Percentiles rank a stretch among this genome's conserved stretches.
Conservation (phyloP, 2,797 vertebrate genomes). For the Alca torda region DNA sequence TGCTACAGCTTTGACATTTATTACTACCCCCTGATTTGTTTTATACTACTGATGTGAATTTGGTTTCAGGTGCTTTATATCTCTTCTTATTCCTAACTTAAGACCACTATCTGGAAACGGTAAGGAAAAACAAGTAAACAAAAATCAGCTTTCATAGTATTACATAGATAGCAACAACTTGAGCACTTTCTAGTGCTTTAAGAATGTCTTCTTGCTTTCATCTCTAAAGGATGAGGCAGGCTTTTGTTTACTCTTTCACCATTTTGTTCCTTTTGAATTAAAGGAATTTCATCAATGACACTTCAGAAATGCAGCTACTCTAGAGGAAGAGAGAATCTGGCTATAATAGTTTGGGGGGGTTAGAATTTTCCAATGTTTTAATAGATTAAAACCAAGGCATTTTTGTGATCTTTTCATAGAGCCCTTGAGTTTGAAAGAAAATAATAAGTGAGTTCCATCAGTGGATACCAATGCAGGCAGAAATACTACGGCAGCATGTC, state of each 20-base stretch:
- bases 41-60: constrained; percentile 67
- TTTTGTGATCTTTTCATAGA: background rate
- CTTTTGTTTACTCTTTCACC: constrained; percentile 30
- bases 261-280: constrained; percentile 36
- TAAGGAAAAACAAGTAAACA: constrained; percentile 34
- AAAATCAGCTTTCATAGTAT: constrained; percentile 30
- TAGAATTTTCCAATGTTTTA: background rate
- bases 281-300: background rate
- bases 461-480: background rate
- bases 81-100: constrained; percentile 54
- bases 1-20: constrained; percentile 75
- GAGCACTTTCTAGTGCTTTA: background rate
- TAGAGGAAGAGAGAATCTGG: background rate
- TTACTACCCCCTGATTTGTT: constrained; percentile 73
- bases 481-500: background rate
- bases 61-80: constrained; percentile 63
- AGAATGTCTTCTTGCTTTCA: constrained; percentile 18
- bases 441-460: background rate
- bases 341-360: background rate
- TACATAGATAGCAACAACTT: constrained; percentile 14
- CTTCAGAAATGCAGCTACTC: background rate
- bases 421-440: background rate
- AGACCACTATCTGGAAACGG: constrained; percentile 49
- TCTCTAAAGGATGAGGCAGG: background rate
- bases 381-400: background rate